Evolutionary conservation across 2,113 vertebrate genomes (phyloP), one percentile per base, ranked within the genome.

Genomic region (Lophius piscatorius): DNA sequence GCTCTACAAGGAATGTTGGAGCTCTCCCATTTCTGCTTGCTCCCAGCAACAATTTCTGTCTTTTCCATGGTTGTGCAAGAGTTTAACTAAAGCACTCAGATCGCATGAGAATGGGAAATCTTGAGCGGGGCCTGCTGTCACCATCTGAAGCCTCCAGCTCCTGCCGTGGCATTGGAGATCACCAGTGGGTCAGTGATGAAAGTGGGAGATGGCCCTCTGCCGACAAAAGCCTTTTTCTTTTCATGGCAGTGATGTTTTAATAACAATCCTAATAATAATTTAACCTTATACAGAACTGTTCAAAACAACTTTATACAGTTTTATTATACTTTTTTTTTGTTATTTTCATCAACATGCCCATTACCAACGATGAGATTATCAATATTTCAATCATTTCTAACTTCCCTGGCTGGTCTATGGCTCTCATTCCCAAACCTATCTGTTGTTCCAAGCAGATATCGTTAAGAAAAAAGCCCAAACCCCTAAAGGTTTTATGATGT

Each of bases 31-130:
- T 74, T 61, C 72, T 63, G 42, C 38, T 63, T 24, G 11, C 52
- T 65, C 71, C 45, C 52, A 63, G 64, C 58, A 86, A 78, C 67
- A 76, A 66, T 68, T 65, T 50, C 69, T 52, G 45, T 68, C 44
- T 58, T 85, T 81, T 83, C 70, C 74, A 70, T 14, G 48, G 41
- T 64, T 84, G 81, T 60, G 50, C 73, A 85, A 79, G 24, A 64
- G 52, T 73, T 78, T 76, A 76, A 71, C 50, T 62, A 62, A 46
- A 76, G 45, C 9, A 24, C 47, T 77, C 38, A 45, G 60, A 69
- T 70, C 39, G 39, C 67, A 68, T 31, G 57, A 71, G 64, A 65
- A 62, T 17, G 35, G 48, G 51, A 54, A 66, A 65, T 56, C 40
- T 59, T 61, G 64, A 41, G 29, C 40, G 51, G 67, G 63, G 35